Evolutionary conservation across 2,113 vertebrate species (phyloP).

Genomic region (Otocyon megalotis): DNA sequence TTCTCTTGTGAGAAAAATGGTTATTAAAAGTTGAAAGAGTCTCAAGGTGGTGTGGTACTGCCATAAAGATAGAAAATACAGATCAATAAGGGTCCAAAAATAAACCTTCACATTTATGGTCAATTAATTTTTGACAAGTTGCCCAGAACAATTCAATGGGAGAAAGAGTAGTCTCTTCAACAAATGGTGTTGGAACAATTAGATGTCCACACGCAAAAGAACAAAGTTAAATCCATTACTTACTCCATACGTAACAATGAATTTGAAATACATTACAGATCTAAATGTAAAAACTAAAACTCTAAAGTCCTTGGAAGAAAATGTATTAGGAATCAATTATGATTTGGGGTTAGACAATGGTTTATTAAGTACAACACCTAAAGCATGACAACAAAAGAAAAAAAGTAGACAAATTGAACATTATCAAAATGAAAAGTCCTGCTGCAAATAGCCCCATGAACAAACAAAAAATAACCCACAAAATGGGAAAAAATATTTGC

Average conservation of each 20-base stretch:
- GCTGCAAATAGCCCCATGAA: background rate
- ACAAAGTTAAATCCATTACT: background rate
- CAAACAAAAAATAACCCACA: background rate
- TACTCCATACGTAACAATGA: background rate
- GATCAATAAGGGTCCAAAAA: conserved; percentile 53
- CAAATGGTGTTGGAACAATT: background rate
- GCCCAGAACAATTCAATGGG: background rate
- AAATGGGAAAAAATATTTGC: background rate
- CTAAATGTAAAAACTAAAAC: background rate
- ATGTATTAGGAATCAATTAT: background rate
- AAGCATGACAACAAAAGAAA: background rate
- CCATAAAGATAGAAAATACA: conserved; percentile 42
- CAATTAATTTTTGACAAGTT: conserved; percentile 57
- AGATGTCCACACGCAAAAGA: background rate
- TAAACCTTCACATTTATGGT: conserved; percentile 39
- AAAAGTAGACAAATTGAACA: background rate
- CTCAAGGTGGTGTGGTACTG: background rate
- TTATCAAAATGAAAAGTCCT: background rate
- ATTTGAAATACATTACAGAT: background rate
- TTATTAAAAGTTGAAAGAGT: conserved; percentile 71
- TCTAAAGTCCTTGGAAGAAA: background rate
- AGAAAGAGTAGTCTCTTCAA: background rate
- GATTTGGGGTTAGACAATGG: background rate
- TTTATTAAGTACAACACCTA: background rate
- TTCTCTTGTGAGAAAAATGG: conserved; percentile 64